phyloP scores from a whole-genome alignment of 1,140 invertebrate species.

The Lethrus apterus region DNA sequence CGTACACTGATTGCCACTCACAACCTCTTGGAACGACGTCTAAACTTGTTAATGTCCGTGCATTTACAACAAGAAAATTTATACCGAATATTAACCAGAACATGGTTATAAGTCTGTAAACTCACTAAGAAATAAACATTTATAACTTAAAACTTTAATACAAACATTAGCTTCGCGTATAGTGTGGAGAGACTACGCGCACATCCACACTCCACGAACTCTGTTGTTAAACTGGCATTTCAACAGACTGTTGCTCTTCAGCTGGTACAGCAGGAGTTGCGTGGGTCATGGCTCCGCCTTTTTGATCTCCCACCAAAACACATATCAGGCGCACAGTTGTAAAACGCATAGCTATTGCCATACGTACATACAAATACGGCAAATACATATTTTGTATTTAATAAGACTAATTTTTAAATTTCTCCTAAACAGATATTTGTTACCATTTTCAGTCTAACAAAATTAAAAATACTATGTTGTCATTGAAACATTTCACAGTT shows the following conservation, averaged over 20 bases:
- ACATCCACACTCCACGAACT: background rate
- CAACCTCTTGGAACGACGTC: constrained; percentile 56
- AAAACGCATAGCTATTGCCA: too few species aligned
- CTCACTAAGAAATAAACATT: too few species aligned
- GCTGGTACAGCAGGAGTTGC: constrained; percentile 24
- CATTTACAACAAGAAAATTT: constrained; percentile 20
- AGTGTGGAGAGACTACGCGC: background rate
- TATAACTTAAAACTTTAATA: background rate
- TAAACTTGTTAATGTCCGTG: constrained; percentile 37
- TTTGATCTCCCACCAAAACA: constrained; percentile 19
- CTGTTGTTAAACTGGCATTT: constrained; percentile 5
- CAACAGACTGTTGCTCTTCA: constrained; percentile 30
- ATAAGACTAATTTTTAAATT: too few species aligned
- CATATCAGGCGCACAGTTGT: constrained; percentile 30
- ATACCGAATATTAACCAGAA: constrained; percentile 16
- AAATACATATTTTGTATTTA: too few species aligned
- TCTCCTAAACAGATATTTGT: constrained; percentile 1
- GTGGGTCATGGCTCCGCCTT: constrained; percentile 32
- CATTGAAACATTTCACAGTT: too few species aligned
- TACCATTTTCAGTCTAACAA: background rate
- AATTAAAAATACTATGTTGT: too few species aligned
- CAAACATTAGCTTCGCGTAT: background rate
- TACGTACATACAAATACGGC: too few species aligned
- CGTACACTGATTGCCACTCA: constrained; percentile 55
- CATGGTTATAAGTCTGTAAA: too few species aligned